A percentile compares a stretch with the other conserved stretches of the same genome.
Conservation (phyloP, 1,140 invertebrate genomes). For the Macrobrachium rosenbergii region DNA sequence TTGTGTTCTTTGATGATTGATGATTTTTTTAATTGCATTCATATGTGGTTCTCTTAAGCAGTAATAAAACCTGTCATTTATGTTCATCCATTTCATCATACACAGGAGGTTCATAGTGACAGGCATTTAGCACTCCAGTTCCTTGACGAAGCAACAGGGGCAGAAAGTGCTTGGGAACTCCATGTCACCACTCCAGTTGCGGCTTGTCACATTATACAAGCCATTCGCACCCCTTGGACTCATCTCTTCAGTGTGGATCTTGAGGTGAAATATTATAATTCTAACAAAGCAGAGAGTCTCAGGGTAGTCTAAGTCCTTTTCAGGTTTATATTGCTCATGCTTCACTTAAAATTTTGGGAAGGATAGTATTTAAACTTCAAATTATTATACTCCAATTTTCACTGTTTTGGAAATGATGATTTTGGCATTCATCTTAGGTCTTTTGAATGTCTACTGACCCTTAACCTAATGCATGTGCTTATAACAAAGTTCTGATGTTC, state of each 20-base stretch:
- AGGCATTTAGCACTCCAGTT: constrained; percentile 40
- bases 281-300: neutral
- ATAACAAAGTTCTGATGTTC: too few species aligned
- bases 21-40: too few species aligned
- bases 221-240: constrained; percentile 35
- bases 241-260: constrained; percentile 42
- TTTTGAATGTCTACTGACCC: too few species aligned
- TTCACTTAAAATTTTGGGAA: too few species aligned
- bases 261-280: constrained; percentile 40
- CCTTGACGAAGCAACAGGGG: constrained; percentile 36
- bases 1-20: too few species aligned
- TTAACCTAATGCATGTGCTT: too few species aligned
- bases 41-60: too few species aligned
- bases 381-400: neutral
- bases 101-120: constrained; percentile 35
- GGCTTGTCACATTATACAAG: constrained; percentile 44
- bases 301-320: constrained; percentile 14
- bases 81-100: neutral
- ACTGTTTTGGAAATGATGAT: too few species aligned
- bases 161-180: constrained; percentile 27
- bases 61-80: neutral
- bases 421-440: too few species aligned
- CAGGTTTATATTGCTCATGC: neutral
- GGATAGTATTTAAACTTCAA: neutral
- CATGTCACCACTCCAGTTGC: constrained; percentile 36